A percentile compares a stretch with the other conserved stretches of the same genome.
phyloP scores from a whole-genome alignment of 1,140 invertebrate species.

The Dinothrombium tinctorium region DNA sequence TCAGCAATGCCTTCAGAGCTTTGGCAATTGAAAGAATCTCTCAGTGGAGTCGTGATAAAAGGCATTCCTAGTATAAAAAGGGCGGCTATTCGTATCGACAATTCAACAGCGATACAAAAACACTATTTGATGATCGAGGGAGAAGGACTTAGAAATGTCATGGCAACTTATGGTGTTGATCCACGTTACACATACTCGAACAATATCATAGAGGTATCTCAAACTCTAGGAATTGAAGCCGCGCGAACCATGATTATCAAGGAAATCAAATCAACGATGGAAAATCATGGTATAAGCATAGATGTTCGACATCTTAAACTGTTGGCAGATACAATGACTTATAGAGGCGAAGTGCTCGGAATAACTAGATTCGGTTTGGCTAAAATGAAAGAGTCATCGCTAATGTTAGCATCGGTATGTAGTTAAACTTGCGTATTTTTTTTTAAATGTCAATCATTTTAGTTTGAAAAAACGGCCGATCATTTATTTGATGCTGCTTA shows the following conservation, averaged over 20 bases:
- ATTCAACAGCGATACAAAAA: constrained; percentile 40
- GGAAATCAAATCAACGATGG: constrained; percentile 92
- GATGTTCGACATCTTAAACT: constrained; percentile 91
- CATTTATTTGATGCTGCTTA: constrained; percentile 97
- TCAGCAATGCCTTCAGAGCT: constrained; percentile 36
- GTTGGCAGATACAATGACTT: constrained; percentile 90
- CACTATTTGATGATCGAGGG: constrained; percentile 44
- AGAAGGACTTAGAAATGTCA: constrained; percentile 72
- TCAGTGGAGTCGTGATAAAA: constrained; percentile 64
- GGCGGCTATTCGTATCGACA: constrained; percentile 74
- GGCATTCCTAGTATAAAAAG: constrained; percentile 66
- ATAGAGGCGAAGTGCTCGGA: constrained; percentile 71
- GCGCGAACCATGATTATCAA: constrained; percentile 79
- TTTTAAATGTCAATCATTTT: constrained; percentile 19
- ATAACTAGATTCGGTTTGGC: constrained; percentile 86
- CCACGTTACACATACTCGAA: constrained; percentile 47
- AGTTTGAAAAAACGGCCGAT: constrained; percentile 98
- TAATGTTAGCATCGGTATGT: constrained; percentile 87
- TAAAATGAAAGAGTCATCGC: constrained; percentile 95
- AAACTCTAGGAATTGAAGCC: constrained; percentile 70
- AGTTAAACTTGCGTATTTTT: constrained; percentile 6
- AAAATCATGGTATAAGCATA: constrained; percentile 88
- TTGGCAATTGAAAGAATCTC: constrained; percentile 42
- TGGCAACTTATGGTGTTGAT: constrained; percentile 50
- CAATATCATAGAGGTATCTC: constrained; percentile 60